Percentiles rank a stretch among this genome's conserved stretches.
Evolutionary conservation across 2,797 vertebrate genomes (phyloP).

Genomic region (Hyperoplus immaculatus): DNA sequence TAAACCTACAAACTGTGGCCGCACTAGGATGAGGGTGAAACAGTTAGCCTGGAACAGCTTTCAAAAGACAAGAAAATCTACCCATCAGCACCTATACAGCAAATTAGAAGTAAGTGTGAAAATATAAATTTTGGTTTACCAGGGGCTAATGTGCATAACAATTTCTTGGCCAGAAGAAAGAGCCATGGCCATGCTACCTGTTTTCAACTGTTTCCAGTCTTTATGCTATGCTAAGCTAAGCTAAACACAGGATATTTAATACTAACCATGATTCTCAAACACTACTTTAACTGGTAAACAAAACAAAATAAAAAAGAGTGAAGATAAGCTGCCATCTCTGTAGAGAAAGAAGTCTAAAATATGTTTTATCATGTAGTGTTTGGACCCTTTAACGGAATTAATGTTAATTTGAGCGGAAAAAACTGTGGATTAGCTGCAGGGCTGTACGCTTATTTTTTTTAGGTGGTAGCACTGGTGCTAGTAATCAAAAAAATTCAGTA

Average conservation of each 20-base stretch:
- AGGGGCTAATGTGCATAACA: background rate
- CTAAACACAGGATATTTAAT: background rate
- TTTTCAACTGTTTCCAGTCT: background rate
- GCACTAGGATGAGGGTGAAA: conserved; percentile 13
- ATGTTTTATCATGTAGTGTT: background rate
- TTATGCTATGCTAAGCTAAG: background rate
- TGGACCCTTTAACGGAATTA: background rate
- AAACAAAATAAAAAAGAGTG: no score
- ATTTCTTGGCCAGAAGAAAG: background rate
- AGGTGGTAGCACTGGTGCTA: no score
- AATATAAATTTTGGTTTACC: background rate
- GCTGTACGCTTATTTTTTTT: no score
- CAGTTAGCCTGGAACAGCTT: background rate
- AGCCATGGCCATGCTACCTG: background rate
- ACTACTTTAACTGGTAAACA: background rate
- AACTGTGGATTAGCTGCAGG: background rate
- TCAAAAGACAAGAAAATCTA: background rate
- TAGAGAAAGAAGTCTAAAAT: background rate
- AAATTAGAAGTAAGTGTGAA: background rate
- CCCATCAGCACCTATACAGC: background rate
- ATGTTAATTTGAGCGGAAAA: background rate
- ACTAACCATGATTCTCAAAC: background rate
- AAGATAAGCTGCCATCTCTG: background rate
- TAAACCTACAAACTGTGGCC: background rate
- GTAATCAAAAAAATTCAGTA: no score